Conservation (phyloP, 2,113 vertebrate genomes). For the Panurus biarmicus region DNA sequence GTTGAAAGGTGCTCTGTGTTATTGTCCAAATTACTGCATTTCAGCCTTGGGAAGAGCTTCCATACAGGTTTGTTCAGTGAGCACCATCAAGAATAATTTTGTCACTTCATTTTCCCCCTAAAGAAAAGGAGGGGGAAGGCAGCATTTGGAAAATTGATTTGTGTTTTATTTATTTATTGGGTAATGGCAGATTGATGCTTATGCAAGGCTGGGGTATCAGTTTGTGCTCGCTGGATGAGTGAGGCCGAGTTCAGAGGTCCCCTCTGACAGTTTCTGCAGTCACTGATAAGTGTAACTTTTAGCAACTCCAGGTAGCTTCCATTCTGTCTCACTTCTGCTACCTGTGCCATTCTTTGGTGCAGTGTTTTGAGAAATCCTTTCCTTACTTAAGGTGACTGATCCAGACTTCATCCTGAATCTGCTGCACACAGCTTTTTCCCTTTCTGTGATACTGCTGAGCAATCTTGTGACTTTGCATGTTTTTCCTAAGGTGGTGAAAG, state of each 20-base stretch:
- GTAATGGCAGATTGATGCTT: not conserved
- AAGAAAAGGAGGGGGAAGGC: fast-evolving
- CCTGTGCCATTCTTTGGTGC: not conserved
- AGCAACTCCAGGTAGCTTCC: not conserved
- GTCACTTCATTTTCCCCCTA: not conserved
- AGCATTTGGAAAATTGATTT: not conserved
- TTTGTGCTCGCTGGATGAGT: fast-evolving
- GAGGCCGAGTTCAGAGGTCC: not conserved
- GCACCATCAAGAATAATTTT: not conserved
- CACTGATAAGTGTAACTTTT: not conserved
- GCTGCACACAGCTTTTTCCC: not conserved
- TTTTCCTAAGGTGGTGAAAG: not conserved
- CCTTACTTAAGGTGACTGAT: not conserved
- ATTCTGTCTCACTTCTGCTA: fast-evolving
- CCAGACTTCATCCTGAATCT: not conserved
- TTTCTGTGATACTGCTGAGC: not conserved
- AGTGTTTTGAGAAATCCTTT: not conserved
- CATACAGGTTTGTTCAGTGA: not conserved
- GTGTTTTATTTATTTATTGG: not conserved
- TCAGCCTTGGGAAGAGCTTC: not conserved
- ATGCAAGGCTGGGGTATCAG: not conserved
- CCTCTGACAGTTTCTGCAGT: not conserved
- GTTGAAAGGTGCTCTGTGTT: not conserved
- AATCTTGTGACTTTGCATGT: not conserved
- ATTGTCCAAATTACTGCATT: fast-evolving